Base-by-base conservation (phyloP, 2,113 vertebrate species). In the Mirounga angustirostris region DNA sequence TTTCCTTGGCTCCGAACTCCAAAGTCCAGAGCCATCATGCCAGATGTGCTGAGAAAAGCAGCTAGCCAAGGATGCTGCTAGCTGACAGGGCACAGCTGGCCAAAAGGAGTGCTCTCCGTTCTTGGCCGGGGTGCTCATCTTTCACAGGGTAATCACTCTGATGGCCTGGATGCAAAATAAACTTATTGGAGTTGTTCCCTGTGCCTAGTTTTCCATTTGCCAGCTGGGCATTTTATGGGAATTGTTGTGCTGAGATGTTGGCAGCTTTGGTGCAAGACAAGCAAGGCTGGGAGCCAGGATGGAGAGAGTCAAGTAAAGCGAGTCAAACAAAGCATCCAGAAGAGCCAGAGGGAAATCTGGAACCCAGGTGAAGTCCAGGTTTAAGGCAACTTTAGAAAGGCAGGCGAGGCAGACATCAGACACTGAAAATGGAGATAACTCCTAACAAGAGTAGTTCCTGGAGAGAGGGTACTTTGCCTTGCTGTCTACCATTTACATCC, bases 181-280 rank as follows among this genome's bases (percentile, higher is more conserved):
- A 82, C 61, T 46, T 88, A 30, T 5, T 81, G 21, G 14, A 91
- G 1, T n/a, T 81, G 3, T 83, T 82, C 13, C 43, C 12, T 19
- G 36, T 78, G 54, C 28, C 56, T 7, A 14, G 54, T 84, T 92
- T 97, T 96, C 43, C 95, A 96, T 92, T 90, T 92, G 81, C 63
- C 33, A 94, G 86, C 46, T 69, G 74, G 79, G 43, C 14, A 90
- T 78, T 96, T 93, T 83, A 92, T 80, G 83, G 71, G 74, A 95
- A 69, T 89, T 93, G 14, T 80, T 50, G 21, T 58, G n/a, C 87
- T 80, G 90, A 12, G 76, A 84, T 92, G 80, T 69, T 92, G 96
- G 80, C 87, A 97, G 80, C 58, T 30, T 83, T 90, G 84, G 28
- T 95, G 80, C 80, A 94, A 97, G 90, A 95, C 63, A 95, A 97